phyloP scores from a whole-genome alignment of 2,113 vertebrate genomes.

The Apodemus speciosus region DNA sequence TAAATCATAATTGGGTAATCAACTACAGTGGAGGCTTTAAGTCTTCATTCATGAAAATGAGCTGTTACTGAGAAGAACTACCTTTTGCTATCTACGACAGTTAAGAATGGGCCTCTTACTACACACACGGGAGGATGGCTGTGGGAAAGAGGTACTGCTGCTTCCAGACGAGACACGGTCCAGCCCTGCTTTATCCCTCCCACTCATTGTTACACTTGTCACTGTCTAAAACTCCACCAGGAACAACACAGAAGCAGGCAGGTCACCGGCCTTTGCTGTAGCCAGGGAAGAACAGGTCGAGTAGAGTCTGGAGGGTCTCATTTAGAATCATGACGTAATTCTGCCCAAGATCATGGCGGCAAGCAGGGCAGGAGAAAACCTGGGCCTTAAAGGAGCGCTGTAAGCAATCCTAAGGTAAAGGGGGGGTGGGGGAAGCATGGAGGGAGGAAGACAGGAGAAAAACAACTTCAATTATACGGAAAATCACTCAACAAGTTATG shows the following conservation, averaged over 20 bases:
- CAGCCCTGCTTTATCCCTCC: conserved; percentile 75
- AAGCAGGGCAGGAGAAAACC: conserved; percentile 97
- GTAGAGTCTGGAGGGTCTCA: conserved; percentile 94
- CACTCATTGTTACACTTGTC: conserved; percentile 71
- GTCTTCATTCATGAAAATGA: conserved; percentile 78
- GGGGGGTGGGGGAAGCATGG: too few species aligned
- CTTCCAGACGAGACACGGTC: conserved; percentile 85
- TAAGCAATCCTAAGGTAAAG: conserved; percentile 92
- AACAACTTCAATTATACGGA: not conserved
- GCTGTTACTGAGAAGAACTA: conserved; percentile 85
- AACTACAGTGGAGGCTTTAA: conserved; percentile 82
- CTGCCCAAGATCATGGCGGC: conserved; percentile 96
- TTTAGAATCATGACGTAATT: conserved; percentile 96
- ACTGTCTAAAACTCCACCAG: conserved; percentile 83
- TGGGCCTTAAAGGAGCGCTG: conserved; percentile 97
- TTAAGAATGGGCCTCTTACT: conserved; percentile 84
- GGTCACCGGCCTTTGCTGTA: conserved; percentile 99
- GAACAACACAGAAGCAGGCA: conserved; percentile 70
- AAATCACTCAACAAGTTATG: conserved; percentile 5
- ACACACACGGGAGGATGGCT: conserved; percentile 85
- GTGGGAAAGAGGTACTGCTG: conserved; percentile 85
- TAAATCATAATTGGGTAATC: conserved; percentile 83
- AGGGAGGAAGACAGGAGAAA: not conserved
- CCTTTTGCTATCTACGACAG: conserved; percentile 86
- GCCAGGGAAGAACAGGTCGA: conserved; percentile 98